Evolutionary conservation across 2,797 vertebrate species (phyloP).

Genomic region (Buceros bicornis): DNA sequence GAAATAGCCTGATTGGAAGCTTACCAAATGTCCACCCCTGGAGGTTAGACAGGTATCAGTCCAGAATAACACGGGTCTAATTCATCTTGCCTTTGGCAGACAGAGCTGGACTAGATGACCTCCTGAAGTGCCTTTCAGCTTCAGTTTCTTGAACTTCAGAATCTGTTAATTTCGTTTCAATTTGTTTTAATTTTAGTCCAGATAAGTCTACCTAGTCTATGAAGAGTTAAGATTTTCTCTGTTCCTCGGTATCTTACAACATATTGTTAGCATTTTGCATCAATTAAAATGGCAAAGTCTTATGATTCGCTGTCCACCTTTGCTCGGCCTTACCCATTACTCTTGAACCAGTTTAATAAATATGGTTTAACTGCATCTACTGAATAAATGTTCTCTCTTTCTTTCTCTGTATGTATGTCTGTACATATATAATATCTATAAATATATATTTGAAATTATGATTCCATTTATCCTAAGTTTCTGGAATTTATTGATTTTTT

Average conservation of each 20-base stretch:
- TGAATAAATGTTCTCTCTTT: constrained; percentile 51
- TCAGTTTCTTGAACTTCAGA: neutral
- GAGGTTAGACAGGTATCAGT: neutral
- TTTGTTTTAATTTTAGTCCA: neutral
- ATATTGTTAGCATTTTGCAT: constrained; percentile 27
- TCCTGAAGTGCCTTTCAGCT: constrained; percentile 8
- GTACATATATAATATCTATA: constrained; percentile 46
- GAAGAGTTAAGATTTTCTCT: constrained; percentile 32
- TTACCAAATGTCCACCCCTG: constrained; percentile 20
- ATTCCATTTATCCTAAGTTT: constrained; percentile 70
- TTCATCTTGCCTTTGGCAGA: neutral
- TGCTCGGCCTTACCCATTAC: constrained; percentile 26
- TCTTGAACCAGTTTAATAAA: constrained; percentile 42
- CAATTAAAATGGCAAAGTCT: constrained; percentile 32
- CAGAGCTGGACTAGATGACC: neutral
- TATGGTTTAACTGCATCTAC: neutral
- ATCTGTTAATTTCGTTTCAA: neutral
- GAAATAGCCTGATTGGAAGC: constrained; percentile 43
- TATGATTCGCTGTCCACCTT: neutral
- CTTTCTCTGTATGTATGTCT: constrained; percentile 39
- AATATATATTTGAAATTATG: constrained; percentile 60
- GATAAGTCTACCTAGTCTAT: neutral
- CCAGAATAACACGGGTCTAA: neutral
- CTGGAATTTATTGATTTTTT: constrained; percentile 73
- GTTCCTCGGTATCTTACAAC: neutral